Percentiles rank a stretch among this genome's conserved stretches.
phyloP scores from a whole-genome alignment of 1,140 invertebrate species.

The Temnothorax curvispinosus region DNA sequence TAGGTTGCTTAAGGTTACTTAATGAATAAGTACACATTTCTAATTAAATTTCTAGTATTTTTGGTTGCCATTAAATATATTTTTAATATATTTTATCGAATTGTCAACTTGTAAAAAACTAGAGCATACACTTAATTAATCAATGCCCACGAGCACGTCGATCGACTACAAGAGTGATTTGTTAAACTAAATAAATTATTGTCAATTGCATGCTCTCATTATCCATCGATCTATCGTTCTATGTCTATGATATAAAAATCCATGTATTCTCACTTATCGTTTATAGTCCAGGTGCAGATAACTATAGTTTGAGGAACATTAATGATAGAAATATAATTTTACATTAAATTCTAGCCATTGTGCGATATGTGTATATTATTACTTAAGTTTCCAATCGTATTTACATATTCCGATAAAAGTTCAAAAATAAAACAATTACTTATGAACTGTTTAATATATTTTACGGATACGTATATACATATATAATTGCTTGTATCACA shows the following conservation, averaged over 20 bases:
- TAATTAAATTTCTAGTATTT: slow-evolving; percentile 1
- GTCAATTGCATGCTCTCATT: not conserved
- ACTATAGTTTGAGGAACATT: slow-evolving; percentile 26
- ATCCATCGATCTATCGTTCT: not conserved
- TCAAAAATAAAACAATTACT: not conserved
- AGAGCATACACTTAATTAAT: not conserved
- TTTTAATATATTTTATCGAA: not conserved
- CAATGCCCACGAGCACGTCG: not conserved
- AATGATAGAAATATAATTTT: not conserved
- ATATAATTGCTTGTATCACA: too few relatives aligned
- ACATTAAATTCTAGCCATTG: not conserved
- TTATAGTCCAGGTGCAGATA: not conserved
- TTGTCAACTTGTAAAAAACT: not conserved
- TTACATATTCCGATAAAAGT: slow-evolving; percentile 2
- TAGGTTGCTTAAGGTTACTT: not conserved
- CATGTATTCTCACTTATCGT: not conserved
- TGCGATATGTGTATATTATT: not conserved
- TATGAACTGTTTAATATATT: not conserved
- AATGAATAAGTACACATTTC: not conserved
- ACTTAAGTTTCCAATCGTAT: not conserved
- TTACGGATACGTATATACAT: not conserved
- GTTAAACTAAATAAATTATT: slow-evolving; percentile 8
- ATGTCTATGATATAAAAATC: slow-evolving; percentile 41
- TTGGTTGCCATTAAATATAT: not conserved
- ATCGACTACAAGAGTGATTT: not conserved